Conservation (phyloP, 2,888 invertebrate species). For the Sicus ferrugineus region DNA sequence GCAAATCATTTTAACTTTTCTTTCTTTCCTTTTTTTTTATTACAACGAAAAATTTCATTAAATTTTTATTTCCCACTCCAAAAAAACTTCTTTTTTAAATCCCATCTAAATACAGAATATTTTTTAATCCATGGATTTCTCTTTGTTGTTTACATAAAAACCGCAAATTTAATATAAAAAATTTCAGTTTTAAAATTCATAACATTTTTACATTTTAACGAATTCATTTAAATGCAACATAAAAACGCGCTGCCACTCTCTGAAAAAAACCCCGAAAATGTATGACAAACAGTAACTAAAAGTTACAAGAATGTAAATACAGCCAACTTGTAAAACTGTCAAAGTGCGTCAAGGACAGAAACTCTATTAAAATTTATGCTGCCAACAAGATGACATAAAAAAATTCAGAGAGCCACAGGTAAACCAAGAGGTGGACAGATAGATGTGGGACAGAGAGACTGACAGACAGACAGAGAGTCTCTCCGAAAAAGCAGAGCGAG, state of each 20-base stretch:
- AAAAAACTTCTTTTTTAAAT: not conserved
- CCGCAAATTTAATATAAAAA: not conserved
- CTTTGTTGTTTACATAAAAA: not conserved
- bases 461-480: not conserved
- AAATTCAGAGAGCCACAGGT: not conserved
- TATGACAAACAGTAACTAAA: not conserved
- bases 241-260: not conserved
- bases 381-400: slow-evolving; percentile 17
- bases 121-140: not conserved
- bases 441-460: not conserved
- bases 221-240: not conserved
- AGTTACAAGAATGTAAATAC: slow-evolving; percentile 10
- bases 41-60: not conserved
- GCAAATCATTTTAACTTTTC: not conserved
- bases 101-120: not conserved
- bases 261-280: too few relatives aligned
- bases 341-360: slow-evolving; percentile 29
- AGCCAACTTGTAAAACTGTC: slow-evolving; percentile 28
- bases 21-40: not conserved
- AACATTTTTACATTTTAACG: not conserved
- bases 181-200: not conserved
- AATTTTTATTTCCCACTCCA: too few relatives aligned
- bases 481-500: not conserved
- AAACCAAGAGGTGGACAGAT: too few relatives aligned
- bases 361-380: slow-evolving; percentile 30